A percentile compares a stretch with the other conserved stretches of the same genome.
These are phyloP conservation scores for Heterotilapia buettikoferi DNA, from an alignment of 2,113 vertebrate genomes.

Conservation along the genomic window DNA sequence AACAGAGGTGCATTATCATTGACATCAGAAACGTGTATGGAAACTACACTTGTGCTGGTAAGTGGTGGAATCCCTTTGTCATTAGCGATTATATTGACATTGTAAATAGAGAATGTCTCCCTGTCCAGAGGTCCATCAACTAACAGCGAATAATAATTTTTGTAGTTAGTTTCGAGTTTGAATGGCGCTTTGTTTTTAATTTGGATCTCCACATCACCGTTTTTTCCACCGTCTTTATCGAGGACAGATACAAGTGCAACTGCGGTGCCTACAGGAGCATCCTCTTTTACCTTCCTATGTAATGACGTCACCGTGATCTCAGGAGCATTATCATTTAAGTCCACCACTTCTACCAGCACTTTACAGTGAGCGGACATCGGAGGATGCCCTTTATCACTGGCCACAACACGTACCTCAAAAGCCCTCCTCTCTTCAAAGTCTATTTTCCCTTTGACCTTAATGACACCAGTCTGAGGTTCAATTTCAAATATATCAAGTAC, in stretches of 20 bases:
- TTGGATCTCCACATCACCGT: conserved; percentile 71
- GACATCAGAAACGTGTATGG: conserved; percentile 59
- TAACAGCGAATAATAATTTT: conserved; percentile 80
- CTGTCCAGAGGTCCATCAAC: conserved; percentile 76
- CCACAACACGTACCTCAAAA: conserved; percentile 78
- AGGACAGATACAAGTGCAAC: conserved; percentile 78
- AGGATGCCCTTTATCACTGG: conserved; percentile 67
- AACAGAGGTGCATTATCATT: conserved; percentile 67
- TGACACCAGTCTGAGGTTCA: conserved; percentile 38
- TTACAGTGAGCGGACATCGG: conserved; percentile 74
- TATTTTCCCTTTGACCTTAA: conserved; percentile 60
- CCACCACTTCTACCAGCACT: conserved; percentile 73
- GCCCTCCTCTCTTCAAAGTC: conserved; percentile 74
- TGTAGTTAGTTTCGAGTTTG: conserved; percentile 80
- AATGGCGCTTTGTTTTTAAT: conserved; percentile 72
- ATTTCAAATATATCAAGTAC: conserved; percentile 65
- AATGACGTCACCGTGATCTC: conserved; percentile 75
- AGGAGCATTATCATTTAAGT: conserved; percentile 81
- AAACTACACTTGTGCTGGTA: conserved; percentile 41
- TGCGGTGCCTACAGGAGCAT: conserved; percentile 71
- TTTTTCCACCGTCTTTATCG: conserved; percentile 79
- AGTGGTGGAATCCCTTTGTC: conserved; percentile 74
- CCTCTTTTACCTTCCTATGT: conserved; percentile 73
- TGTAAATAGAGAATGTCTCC: conserved; percentile 73
- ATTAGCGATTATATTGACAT: conserved; percentile 73